Evolutionary conservation across 2,888 invertebrate genomes (phyloP).

Genomic region (Opisthograptis luteolata): DNA sequence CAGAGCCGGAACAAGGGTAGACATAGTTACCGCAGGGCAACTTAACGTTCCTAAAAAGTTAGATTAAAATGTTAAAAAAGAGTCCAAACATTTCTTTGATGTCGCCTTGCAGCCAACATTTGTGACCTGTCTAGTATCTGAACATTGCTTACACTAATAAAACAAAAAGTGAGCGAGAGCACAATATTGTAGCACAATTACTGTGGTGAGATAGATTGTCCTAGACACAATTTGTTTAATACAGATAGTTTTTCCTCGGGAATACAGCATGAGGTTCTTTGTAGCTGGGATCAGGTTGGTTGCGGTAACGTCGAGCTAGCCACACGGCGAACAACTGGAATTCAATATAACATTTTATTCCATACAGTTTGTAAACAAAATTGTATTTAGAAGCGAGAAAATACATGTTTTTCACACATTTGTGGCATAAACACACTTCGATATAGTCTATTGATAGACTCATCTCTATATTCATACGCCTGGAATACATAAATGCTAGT

Average conservation of each 20-base stretch:
- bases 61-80: no score
- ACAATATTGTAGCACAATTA: conserved; percentile 33
- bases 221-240: conserved; percentile 41
- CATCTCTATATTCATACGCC: no score
- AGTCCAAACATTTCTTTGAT: no score
- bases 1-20: no score
- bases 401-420: background rate
- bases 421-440: background rate
- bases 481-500: no score
- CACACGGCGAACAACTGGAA: conserved; percentile 92
- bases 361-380: background rate
- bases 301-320: conserved; percentile 91
- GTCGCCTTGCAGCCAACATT: no score
- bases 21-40: no score
- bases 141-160: conserved; percentile 1
- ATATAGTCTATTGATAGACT: background rate
- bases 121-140: background rate
- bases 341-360: conserved; percentile 35
- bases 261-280: conserved; percentile 90
- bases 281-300: conserved; percentile 90
- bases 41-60: no score
- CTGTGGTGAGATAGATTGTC: conserved; percentile 21
- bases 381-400: conserved; percentile 9
- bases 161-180: conserved; percentile 25
- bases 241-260: conserved; percentile 84